Base-by-base conservation (phyloP, 1,140 invertebrate species). In the Drosophila erecta region DNA sequence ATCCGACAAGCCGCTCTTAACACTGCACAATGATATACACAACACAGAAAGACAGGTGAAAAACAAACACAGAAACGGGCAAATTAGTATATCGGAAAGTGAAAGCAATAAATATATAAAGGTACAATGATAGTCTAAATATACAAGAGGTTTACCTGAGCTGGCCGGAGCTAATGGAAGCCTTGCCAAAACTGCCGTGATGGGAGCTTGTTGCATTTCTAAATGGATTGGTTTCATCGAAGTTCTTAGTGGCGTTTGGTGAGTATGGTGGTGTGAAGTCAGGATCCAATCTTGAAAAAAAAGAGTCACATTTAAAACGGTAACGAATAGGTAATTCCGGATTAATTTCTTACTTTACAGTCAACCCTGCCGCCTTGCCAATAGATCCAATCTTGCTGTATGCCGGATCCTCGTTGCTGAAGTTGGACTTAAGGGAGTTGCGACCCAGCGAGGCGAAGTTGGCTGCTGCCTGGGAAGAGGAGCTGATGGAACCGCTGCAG, bases 1-100 rank as follows among this genome's bases (percentile, higher is more conserved):
- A 93, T 92, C 70, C 93, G 93, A 89, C 92, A 93, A 80, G 93
- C 93, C 62, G 93, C 73, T 79, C 65, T 94, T 94, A 81, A 92
- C 90, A 78, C 93, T 93, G 75, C 91, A 92, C 65, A 91, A 92
- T 91, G 72, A 70, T 66, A 57, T n/a, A 79, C 50, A 84, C 70
- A 71, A 76, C 41, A 81, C 55, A 67, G 54, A 62, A 47, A 69
- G 64, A 90, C 24, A 77, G 53, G 66, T 70, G 58, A 79, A 61
- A 79, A 47, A 83, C 61, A 79, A 8, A 30, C 62, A 79, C 59
- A 75, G 57, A 86, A 66, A 81, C 61, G 59, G 81, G 81, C 47
- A 51, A 56, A 87, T 89, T 87, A 87, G 79, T 84, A 54, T 79
- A 64, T 50, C 10, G 64, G 72, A 24, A 74, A 47, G 35, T 49